These are phyloP conservation scores for cat (Felis catus) DNA, from an alignment of 2,113 vertebrate genomes.

Conservation along the genomic window F.catus_Fca126_mat1.0 CM031416.1:82065001-82065500, in stretches of 20 bases:
- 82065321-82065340: conserved; percentile 13
- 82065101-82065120: too few species aligned
- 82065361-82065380: conserved; percentile 42
- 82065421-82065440: not conserved
- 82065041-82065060: too few species aligned
- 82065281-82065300: conserved; percentile 43
- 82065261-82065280: not conserved
- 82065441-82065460: not conserved
- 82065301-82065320: conserved; percentile 30
- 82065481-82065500: not conserved
- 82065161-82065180: not conserved
- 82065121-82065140: not conserved
- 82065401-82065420: not conserved
- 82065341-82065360: not conserved
- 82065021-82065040: too few species aligned
- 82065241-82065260: conserved; percentile 32
- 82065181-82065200: conserved; percentile 34
- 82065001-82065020: too few species aligned
- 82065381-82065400: not conserved
- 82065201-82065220: not conserved
- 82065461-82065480: not conserved
- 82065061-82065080: too few species aligned
- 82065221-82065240: conserved; percentile 36
- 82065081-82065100: too few species aligned
- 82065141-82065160: conserved; percentile 13